Evolutionary conservation across 2,888 invertebrate species (phyloP).

Genomic region (Eilema caniola): DNA sequence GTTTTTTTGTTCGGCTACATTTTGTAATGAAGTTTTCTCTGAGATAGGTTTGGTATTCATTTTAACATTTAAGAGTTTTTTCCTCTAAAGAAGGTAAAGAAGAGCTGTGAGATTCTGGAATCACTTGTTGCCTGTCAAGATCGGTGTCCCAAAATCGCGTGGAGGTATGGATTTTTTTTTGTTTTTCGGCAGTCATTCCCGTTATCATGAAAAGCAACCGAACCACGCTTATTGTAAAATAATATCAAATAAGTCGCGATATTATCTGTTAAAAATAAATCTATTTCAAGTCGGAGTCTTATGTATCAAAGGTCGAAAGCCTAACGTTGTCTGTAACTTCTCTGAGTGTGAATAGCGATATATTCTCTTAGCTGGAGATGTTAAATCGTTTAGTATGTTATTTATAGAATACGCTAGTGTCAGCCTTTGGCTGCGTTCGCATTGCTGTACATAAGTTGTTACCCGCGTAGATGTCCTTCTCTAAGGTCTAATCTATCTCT

Average conservation of each 20-base stretch:
- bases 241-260: too few relatives aligned
- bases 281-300: neutral
- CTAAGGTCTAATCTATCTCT: too few relatives aligned
- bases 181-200: too few relatives aligned
- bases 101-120: too few relatives aligned
- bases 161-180: neutral
- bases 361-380: neutral
- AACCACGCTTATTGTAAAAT: too few relatives aligned
- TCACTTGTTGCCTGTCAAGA: neutral
- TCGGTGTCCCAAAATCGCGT: too few relatives aligned
- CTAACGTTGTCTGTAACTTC: constrained; percentile 8
- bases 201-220: too few relatives aligned
- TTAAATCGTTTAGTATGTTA: neutral
- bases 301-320: constrained; percentile 14
- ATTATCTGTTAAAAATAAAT: neutral
- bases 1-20: neutral
- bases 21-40: neutral
- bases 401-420: neutral
- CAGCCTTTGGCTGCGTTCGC: too few relatives aligned
- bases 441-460: too few relatives aligned
- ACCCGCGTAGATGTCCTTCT: too few relatives aligned
- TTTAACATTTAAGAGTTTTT: neutral
- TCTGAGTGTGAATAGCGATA: neutral
- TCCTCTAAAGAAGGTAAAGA: neutral
- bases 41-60: neutral